phyloP scores from a whole-genome alignment of 2,888 invertebrate genomes.

The Volucella inanis region DNA sequence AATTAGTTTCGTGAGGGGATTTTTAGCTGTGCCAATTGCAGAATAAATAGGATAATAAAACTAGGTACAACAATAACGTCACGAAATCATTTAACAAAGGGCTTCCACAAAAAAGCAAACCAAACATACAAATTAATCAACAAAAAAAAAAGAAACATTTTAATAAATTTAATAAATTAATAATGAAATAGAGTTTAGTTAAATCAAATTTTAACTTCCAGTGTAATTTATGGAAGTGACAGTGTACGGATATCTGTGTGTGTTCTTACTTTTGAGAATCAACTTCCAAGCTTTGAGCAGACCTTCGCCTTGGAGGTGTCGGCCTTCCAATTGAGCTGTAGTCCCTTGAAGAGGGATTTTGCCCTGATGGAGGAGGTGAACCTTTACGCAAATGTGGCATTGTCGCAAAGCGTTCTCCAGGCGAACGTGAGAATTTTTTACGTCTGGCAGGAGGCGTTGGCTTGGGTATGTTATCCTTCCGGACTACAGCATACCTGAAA shows the following conservation, averaged over 20 bases:
- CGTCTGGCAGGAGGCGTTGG: slow-evolving; percentile 86
- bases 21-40: slow-evolving; percentile 36
- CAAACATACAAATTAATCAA: slow-evolving; percentile 57
- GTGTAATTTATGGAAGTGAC: slow-evolving; percentile 59
- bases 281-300: slow-evolving; percentile 85
- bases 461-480: slow-evolving; percentile 87
- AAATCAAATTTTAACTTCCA: slow-evolving; percentile 41
- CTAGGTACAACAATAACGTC: slow-evolving; percentile 47
- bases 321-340: slow-evolving; percentile 84
- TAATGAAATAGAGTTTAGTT: slow-evolving; percentile 33
- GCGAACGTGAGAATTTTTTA: slow-evolving; percentile 85
- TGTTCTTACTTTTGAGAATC: slow-evolving; percentile 77
- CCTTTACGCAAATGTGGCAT: slow-evolving; percentile 84
- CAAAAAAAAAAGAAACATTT: slow-evolving; percentile 48
- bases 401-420: slow-evolving; percentile 88
- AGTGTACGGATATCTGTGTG: slow-evolving; percentile 68
- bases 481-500: slow-evolving; percentile 90
- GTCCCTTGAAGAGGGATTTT: slow-evolving; percentile 86
- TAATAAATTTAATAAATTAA: slow-evolving; percentile 46
- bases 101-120: slow-evolving; percentile 69
- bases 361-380: slow-evolving; percentile 84
- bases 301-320: slow-evolving; percentile 86
- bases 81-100: slow-evolving; percentile 46
- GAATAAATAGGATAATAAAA: slow-evolving; percentile 41
- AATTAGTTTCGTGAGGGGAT: slow-evolving; percentile 49